phyloP scores from a whole-genome alignment of 1,140 invertebrate genomes.

The Tribolium castaneum region DNA sequence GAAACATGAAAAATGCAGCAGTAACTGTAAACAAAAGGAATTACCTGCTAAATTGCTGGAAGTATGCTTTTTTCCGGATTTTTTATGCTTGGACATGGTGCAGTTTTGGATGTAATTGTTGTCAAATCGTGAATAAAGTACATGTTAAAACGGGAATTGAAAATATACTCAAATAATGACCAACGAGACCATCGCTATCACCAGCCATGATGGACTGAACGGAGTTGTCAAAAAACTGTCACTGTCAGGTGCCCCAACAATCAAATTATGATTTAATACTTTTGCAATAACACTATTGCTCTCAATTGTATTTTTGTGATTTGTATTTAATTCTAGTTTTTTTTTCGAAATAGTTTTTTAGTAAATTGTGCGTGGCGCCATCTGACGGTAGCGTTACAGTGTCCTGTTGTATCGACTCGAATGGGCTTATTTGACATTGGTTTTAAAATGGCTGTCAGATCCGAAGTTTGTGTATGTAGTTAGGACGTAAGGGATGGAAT shows the following conservation, averaged over 20 bases:
- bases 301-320: background rate
- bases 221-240: background rate
- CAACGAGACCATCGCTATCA: slow-evolving; percentile 51
- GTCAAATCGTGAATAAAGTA: slow-evolving; percentile 39
- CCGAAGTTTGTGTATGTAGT: slow-evolving; percentile 67
- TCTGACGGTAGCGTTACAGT: slow-evolving; percentile 1
- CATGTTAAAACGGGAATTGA: slow-evolving; percentile 46
- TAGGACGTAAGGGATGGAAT: slow-evolving; percentile 69
- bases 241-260: too few species aligned
- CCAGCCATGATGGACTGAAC: slow-evolving; percentile 57
- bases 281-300: too few species aligned
- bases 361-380: background rate
- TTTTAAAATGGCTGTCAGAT: slow-evolving; percentile 73
- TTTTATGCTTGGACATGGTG: slow-evolving; percentile 52
- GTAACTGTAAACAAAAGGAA: background rate
- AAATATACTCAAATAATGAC: slow-evolving; percentile 42
- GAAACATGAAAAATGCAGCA: background rate
- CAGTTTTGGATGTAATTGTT: slow-evolving; percentile 26
- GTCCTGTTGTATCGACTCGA: slow-evolving; percentile 40
- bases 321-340: background rate
- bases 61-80: slow-evolving; percentile 50
- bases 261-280: too few species aligned
- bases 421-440: slow-evolving; percentile 68
- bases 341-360: background rate
- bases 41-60: slow-evolving; percentile 56